phyloP scores from a whole-genome alignment of 92 coral and sea anemone species.

The Parazoanthus darwini region DNA sequence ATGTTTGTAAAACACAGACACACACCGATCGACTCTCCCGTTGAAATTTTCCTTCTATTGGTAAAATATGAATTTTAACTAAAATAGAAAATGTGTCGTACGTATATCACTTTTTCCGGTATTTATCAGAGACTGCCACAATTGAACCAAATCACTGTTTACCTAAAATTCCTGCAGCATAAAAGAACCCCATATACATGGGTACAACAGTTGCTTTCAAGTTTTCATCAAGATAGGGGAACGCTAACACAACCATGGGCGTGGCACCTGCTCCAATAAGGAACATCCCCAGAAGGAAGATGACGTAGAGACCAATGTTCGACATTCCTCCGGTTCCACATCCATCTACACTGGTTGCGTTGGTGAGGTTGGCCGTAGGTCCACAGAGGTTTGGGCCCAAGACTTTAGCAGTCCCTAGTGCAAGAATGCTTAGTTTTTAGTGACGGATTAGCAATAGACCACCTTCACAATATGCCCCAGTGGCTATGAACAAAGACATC shows the following conservation, averaged over 20 bases:
- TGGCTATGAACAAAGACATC: no score
- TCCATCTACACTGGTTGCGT: constrained; percentile 18
- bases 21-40: no score
- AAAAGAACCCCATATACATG: constrained; percentile 70
- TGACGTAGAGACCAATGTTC: constrained; percentile 48
- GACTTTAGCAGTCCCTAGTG: constrained; percentile 31
- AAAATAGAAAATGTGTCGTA: background rate
- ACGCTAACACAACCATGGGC: constrained; percentile 66
- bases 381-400: constrained; percentile 30
- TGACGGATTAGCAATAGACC: no score
- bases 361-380: background rate
- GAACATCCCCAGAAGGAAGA: constrained; percentile 70
- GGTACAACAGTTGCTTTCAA: constrained; percentile 59
- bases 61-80: no score
- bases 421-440: background rate
- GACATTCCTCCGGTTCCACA: constrained; percentile 6
- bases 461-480: no score
- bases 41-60: no score
- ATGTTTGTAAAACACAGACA: no score
- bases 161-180: constrained; percentile 64
- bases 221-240: constrained; percentile 74
- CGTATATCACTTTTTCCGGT: background rate
- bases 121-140: background rate
- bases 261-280: constrained; percentile 60
- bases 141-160: background rate